Evolutionary conservation across 2,797 vertebrate genomes (phyloP).

Genomic region (Choloepus didactylus): DNA sequence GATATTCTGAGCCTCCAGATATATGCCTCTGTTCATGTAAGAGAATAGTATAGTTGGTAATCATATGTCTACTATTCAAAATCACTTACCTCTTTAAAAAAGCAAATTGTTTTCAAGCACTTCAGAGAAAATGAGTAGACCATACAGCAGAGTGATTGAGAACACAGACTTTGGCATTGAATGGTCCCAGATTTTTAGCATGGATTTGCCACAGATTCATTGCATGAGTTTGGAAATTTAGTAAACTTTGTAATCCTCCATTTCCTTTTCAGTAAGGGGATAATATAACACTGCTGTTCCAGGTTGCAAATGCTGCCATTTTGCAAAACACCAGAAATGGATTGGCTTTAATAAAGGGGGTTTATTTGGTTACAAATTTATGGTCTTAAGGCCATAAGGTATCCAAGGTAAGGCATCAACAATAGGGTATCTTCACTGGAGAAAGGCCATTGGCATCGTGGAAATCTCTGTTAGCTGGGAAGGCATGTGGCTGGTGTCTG

Average conservation of each 20-base stretch:
- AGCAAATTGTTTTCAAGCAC: not conserved
- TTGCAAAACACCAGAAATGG: too few relatives aligned
- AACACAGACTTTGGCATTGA: too few relatives aligned
- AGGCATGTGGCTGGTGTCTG: too few relatives aligned
- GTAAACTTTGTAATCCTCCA: not conserved
- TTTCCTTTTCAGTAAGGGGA: not conserved
- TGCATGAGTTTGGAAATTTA: not conserved
- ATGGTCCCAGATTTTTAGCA: not conserved
- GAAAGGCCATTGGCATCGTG: too few relatives aligned
- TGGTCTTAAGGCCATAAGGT: too few relatives aligned
- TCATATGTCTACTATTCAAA: not conserved
- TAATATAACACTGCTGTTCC: not conserved
- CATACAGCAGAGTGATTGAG: not conserved
- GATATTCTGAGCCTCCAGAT: not conserved
- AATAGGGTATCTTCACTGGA: too few relatives aligned
- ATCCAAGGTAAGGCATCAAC: too few relatives aligned
- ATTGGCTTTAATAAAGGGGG: too few relatives aligned
- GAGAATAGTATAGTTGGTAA: not conserved
- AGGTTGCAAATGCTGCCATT: too few relatives aligned
- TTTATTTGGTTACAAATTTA: too few relatives aligned
- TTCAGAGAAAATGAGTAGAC: not conserved
- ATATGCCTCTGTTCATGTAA: not conserved
- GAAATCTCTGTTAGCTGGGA: too few relatives aligned
- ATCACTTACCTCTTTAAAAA: not conserved
- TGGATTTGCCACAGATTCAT: not conserved